Percentiles rank a stretch among this genome's conserved stretches.
phyloP scores from a whole-genome alignment of 2,888 invertebrate species.

The Standfussiana lucernea region DNA sequence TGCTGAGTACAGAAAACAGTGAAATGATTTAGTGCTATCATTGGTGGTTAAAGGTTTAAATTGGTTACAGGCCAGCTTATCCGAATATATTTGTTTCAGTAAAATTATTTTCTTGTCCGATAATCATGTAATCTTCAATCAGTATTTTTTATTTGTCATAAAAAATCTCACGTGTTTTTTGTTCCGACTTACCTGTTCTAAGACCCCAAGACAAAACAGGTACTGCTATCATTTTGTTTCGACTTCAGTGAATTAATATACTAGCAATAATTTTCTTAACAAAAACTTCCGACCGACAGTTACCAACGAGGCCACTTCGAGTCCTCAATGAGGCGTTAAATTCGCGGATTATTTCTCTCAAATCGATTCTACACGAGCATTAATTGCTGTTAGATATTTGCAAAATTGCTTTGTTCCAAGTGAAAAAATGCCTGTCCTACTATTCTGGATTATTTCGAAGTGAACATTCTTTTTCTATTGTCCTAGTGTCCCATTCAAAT shows the following conservation, averaged over 20 bases:
- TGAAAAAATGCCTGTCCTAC: constrained; percentile 25
- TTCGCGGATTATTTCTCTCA: constrained; percentile 45
- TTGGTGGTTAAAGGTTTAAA: background rate
- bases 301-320: constrained; percentile 33
- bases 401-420: constrained; percentile 25
- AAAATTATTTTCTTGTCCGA: background rate
- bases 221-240: background rate
- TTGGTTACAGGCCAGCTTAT: background rate
- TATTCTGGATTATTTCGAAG: constrained; percentile 22
- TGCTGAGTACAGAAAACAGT: background rate
- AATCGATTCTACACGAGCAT: constrained; percentile 50
- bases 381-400: constrained; percentile 30
- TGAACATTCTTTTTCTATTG: background rate
- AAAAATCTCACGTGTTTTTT: constrained; percentile 13
- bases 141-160: background rate
- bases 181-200: background rate
- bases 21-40: background rate
- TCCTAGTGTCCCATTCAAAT: constrained; percentile 19
- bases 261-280: constrained; percentile 12
- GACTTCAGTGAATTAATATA: background rate
- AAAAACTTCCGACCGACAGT: constrained; percentile 32
- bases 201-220: background rate
- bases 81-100: background rate
- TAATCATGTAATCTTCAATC: background rate
- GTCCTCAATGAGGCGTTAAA: constrained; percentile 54